Base-by-base conservation (phyloP, 2,113 vertebrate species). In the Calyptomena viridis region DNA sequence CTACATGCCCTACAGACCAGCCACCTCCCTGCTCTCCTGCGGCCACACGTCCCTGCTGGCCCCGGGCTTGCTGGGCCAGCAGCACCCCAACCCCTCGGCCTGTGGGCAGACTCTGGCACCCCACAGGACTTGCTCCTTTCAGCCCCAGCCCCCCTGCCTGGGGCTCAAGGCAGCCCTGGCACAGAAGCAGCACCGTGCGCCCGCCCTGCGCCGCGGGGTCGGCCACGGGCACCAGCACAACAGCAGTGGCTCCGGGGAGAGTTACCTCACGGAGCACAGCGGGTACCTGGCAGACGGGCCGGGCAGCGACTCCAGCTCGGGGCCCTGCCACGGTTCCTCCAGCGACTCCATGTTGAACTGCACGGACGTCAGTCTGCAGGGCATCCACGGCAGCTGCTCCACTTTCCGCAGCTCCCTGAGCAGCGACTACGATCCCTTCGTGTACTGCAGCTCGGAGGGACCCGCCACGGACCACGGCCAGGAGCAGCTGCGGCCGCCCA, bases 341-440 rank as follows among this genome's bases (percentile, higher is more conserved):
- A 99, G 99, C 52, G 99, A 99, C 97, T 99, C 99, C 2, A 98
- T 99, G 85, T 96, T 99, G 84, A 99, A 99, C 96, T 99, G 99
- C 96, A 99, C 99, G 0, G 99, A 99, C 1, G 27, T 99, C 90
- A 99, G 99, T 81, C 98, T 99, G 78, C 99, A 99, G 94, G 99
- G 99, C 40, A 98, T 99, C 87, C 99, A 99, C 0, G 99, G 99
- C 95, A 99, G 99, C 98, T 99, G 99, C 90, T 99, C 99, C 87
- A 99, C 99, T 3, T 99, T 99, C 97, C 99, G 98, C 72, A 99
- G 99, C 97, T 99, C 99, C 42, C 98, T 99, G 93, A 99, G 99
- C 97, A 99, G 99, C 7, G 99, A 99, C 97, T 99, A 99, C 2
- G 99, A 99, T 73, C 99, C 99, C 2, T 98, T 99, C 3, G 98